phyloP scores from a whole-genome alignment of 2,888 invertebrate genomes.

The Brenthis hecate region DNA sequence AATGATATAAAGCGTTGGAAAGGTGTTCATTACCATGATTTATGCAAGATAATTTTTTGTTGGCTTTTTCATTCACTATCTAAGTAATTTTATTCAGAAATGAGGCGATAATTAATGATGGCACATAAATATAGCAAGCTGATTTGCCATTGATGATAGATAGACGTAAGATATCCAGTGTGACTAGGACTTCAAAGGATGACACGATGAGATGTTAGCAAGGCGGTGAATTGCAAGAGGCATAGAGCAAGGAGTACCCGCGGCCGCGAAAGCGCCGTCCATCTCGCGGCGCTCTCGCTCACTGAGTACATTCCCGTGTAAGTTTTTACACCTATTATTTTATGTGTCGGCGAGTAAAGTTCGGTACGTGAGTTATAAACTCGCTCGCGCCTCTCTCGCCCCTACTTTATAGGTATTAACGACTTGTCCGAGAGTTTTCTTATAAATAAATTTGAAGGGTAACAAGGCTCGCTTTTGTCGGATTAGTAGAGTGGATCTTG shows the following conservation, averaged over 20 bases:
- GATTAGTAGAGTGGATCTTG: conserved; percentile 83
- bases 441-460: conserved; percentile 83
- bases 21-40: conserved; percentile 82
- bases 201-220: conserved; percentile 43
- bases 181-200: conserved; percentile 32
- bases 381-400: conserved; percentile 81
- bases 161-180: not conserved
- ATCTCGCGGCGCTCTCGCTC: conserved; percentile 75
- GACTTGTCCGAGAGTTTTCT: conserved; percentile 83
- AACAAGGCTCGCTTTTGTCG: conserved; percentile 83
- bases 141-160: conserved; percentile 8
- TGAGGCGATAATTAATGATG: not conserved
- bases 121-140: conserved; percentile 34
- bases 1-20: conserved; percentile 79
- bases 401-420: conserved; percentile 83
- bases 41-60: conserved; percentile 78
- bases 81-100: conserved; percentile 27
- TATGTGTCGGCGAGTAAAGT: conserved; percentile 83
- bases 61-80: conserved; percentile 40
- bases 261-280: conserved; percentile 60
- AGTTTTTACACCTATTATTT: conserved; percentile 83
- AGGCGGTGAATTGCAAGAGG: conserved; percentile 39
- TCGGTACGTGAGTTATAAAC: conserved; percentile 83
- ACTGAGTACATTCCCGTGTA: conserved; percentile 83
- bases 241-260: conserved; percentile 34